A percentile compares a stretch with the other conserved stretches of the same genome.
Conservation (phyloP, 2,113 vertebrate species). For the Pampusana beccarii region DNA sequence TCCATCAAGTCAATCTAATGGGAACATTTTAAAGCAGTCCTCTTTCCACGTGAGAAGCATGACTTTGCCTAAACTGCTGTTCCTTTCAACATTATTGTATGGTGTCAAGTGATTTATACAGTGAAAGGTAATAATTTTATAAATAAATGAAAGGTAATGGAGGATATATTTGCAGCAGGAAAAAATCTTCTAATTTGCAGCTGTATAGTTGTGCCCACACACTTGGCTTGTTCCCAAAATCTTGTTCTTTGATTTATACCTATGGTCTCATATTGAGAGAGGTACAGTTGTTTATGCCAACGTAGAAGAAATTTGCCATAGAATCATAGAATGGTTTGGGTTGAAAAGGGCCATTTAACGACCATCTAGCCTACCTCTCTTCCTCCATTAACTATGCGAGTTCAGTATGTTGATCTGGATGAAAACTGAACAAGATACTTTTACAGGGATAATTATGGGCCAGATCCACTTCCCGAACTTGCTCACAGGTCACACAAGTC, state of each 20-base stretch:
- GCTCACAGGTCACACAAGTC: neutral
- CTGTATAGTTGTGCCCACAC: neutral
- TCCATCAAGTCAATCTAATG: neutral
- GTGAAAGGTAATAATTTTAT: neutral
- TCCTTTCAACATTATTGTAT: neutral
- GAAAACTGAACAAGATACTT: neutral
- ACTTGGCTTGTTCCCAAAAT: neutral
- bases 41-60: neutral
- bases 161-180: neutral
- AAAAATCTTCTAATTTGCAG: neutral
- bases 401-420: neutral
- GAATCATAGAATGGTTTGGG: neutral
- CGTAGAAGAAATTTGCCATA: neutral
- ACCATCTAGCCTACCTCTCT: neutral
- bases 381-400: neutral
- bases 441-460: neutral
- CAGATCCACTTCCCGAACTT: neutral
- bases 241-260: neutral
- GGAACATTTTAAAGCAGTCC: slow-evolving; percentile 8
- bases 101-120: neutral
- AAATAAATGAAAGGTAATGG: slow-evolving; percentile 1
- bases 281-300: neutral
- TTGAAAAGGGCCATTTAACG: too few relatives aligned
- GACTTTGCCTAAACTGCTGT: slow-evolving; percentile 4
- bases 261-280: neutral